Base-by-base conservation (phyloP, 2,888 invertebrate species). In the Liposcelis brunnea region DNA sequence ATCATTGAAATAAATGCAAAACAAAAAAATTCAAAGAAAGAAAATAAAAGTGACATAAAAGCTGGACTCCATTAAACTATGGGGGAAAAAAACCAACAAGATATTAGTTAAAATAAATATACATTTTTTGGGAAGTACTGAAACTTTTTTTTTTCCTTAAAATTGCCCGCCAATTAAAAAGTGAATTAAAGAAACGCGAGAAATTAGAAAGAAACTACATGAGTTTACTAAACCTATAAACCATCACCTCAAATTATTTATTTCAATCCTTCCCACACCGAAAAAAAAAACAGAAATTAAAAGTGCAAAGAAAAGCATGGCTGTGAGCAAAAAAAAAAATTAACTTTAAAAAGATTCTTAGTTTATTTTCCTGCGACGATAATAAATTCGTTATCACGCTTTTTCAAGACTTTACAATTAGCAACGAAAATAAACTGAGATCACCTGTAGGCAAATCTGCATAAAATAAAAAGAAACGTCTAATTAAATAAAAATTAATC, bases 101-200 rank as follows among this genome's bases (percentile, higher is more conserved):
- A 52, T 51, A 53, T 52, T 48, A 48, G 48, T 47, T 46, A 38
- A 49, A 50, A 49, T 37, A 48, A 51, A 43, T 44, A 21, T 40
- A 26, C 26, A 26, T 6, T 26, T 26, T 6, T 26, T 26, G 26
- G 26, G 26, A 26, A 26, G 26, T 8, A 6, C 26, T 26, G 8
- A 26, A 26, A 44, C 42, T 40, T 43, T 42, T 45, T 45, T 45
- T 34, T 48, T 46, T 49, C 35, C 44, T 19, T 51, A 43, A 62
- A 63, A 34, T 35, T 47, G 37, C 46, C 21, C 42, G 45, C 42
- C 31, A 31, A 38, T n/a, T 11, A 42, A n/a, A n/a, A n/a, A n/a
- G n/a, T n/a, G n/a, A n/a, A n/a, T n/a, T n/a, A n/a, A 52, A 52
- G 54, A 58, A 58, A 51, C 56, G 58, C 57, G 57, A 57, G 55